Conservation (phyloP, 2,113 vertebrate species). For the Cettia cetti region DNA sequence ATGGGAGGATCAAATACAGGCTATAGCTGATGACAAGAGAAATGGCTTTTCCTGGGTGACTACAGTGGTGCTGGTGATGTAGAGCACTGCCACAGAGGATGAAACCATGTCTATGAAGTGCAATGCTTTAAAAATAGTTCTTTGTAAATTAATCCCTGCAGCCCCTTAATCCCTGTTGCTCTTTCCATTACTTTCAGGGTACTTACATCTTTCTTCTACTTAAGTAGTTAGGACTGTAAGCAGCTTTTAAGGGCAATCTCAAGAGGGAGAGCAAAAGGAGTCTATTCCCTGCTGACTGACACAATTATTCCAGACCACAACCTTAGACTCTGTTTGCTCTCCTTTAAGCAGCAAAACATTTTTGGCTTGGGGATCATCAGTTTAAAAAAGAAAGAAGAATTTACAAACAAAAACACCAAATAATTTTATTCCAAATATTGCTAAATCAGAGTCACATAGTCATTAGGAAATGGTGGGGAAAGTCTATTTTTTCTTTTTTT, state of each 20-base stretch:
- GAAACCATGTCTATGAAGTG: not conserved
- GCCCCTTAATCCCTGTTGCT: constrained; percentile 40
- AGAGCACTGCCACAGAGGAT: not conserved
- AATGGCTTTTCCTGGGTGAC: not conserved
- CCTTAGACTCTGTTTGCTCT: not conserved
- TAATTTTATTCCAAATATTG: not conserved
- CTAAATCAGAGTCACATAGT: not conserved
- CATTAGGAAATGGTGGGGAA: not conserved
- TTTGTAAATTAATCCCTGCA: constrained; percentile 18
- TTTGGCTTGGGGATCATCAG: not conserved
- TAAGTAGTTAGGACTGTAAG: constrained; percentile 50
- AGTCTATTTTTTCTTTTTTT: not conserved
- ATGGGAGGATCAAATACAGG: not conserved
- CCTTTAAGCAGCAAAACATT: not conserved
- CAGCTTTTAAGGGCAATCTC: constrained; percentile 56
- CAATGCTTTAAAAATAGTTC: constrained; percentile 26
- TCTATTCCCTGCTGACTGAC: not conserved
- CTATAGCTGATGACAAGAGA: not conserved
- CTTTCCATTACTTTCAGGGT: constrained; percentile 49
- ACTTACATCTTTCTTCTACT: constrained; percentile 45
- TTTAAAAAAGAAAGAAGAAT: not conserved
- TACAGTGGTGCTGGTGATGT: not conserved
- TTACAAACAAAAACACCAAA: not conserved
- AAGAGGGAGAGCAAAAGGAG: not conserved
- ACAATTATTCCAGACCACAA: accelerated